Conservation (phyloP, 2,797 vertebrate genomes). For the Monodelphis domestica region DNA sequence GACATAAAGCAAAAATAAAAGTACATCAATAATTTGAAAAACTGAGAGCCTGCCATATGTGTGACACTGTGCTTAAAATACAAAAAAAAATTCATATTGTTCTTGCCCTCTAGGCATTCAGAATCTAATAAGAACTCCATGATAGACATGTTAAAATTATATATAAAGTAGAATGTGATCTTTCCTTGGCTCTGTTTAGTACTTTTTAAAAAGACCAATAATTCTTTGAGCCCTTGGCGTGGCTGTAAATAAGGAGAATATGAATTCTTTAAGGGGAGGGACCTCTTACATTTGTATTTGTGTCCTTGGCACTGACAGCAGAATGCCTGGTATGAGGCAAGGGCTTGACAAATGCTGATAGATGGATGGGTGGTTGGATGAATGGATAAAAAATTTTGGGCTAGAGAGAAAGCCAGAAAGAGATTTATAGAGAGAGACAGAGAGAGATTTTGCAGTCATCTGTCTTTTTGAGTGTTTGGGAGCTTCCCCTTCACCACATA, state of each 20-base stretch:
- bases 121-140: background rate
- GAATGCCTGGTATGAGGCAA: background rate
- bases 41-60: background rate
- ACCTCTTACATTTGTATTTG: background rate
- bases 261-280: background rate
- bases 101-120: background rate
- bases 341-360: background rate
- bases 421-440: background rate
- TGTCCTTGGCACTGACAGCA: background rate
- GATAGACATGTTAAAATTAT: background rate
- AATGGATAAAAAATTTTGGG: background rate
- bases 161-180: background rate
- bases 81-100: background rate
- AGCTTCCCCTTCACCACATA: background rate
- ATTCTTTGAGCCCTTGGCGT: background rate
- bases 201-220: background rate
- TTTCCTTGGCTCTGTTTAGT: background rate
- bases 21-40: background rate
- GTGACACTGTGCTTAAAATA: background rate
- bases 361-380: background rate
- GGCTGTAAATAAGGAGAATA: background rate
- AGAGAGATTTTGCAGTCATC: background rate
- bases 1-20: background rate
- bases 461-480: background rate
- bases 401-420: background rate